Base-by-base conservation (phyloP, 2,888 invertebrate species). In the Cephonodes hylas region DNA sequence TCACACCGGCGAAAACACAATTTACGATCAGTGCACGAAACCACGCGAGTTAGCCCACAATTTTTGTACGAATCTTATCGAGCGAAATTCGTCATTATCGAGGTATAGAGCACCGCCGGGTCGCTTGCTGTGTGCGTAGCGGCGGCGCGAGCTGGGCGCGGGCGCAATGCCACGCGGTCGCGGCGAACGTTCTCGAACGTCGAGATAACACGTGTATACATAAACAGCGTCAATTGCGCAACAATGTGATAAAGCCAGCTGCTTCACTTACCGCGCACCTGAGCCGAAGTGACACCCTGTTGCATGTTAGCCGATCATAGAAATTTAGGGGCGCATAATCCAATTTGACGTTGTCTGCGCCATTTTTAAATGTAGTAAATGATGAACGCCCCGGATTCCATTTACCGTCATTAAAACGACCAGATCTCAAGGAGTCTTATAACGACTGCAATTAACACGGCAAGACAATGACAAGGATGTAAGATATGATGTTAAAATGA, bases 151-250 rank as follows among this genome's bases (percentile, higher is more conserved):
- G 7, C 48, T 27, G 68, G 67, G 71, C 77, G 81, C 79, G 77
- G 71, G 76, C 80, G 79, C 79, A 82, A 67, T 74, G 79, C 81
- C 83, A 84, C 82, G 85, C 84, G 83, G 80, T 70, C 78, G 73
- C 71, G 58, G 69, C 71, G 88, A 90, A 88, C 77, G 68, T 90
- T 91, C 89, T 89, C 83, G 90, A 90, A 87, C 72, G 73, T 62
- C 66, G 75, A 84, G 85, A 88, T 88, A 88, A 86, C 88, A 86
- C 85, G 84, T 88, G 85, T 84, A 77, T 80, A 81, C 81, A 83
- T 78, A 83, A 81, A 83, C 73, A 73, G 76, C 78, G 76, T 68
- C 70, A 82, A 84, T 86, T 87, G 85, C 86, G 85, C 85, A 88
- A 88, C 76, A 70, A 38, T 64, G 64, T 76, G 81, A 83, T 84